phyloP scores from a whole-genome alignment of 53 echinoderm and acorn worm genomes.

The Arbacia lixula region DNA sequence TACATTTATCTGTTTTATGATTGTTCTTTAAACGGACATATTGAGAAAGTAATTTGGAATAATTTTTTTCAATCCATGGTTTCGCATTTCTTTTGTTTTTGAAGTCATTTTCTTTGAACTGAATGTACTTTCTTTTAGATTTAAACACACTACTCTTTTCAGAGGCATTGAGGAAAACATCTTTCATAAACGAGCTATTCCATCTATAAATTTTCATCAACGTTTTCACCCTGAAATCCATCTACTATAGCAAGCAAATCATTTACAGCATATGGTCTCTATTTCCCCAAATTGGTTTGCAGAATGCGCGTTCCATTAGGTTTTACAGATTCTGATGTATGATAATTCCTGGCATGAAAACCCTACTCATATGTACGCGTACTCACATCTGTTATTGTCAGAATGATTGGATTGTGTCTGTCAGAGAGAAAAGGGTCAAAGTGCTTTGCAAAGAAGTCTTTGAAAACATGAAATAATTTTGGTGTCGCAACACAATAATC shows the following conservation, averaged over 20 bases:
- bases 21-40: not conserved
- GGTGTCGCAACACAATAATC: conserved; percentile 4
- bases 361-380: not conserved
- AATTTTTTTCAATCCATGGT: not conserved
- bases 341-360: not conserved
- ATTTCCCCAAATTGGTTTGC: not conserved
- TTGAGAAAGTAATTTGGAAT: not conserved
- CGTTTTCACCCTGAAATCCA: no score
- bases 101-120: not conserved
- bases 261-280: no score
- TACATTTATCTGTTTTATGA: no score
- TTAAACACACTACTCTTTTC: no score
- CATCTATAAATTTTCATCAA: no score
- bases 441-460: not conserved
- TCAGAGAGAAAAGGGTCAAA: conserved; percentile 12
- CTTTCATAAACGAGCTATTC: no score
- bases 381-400: not conserved
- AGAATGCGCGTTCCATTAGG: not conserved
- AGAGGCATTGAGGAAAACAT: no score
- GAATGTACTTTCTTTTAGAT: not conserved
- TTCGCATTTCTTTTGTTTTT: not conserved
- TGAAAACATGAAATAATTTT: not conserved
- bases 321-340: not conserved
- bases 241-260: no score
- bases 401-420: conserved; percentile 3